Conservation (phyloP, 2,113 vertebrate genomes). For the Opisthocomus hoazin region DNA sequence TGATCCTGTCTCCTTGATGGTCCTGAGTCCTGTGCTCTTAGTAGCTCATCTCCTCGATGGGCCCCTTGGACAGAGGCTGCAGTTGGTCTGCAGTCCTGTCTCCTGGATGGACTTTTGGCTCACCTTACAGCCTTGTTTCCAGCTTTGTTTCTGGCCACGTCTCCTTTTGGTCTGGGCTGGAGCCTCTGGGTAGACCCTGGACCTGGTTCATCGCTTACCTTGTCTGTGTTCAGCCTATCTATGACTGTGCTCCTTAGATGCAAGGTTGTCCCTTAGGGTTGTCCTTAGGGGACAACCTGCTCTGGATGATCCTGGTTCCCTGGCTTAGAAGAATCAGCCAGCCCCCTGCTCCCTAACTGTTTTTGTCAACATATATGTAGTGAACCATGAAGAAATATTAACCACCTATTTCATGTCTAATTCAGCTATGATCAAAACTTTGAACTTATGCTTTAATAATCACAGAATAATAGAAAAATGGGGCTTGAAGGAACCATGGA, state of each 20-base stretch:
- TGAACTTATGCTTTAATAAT: background rate
- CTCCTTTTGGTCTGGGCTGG: background rate
- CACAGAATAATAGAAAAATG: background rate
- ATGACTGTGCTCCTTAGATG: accelerated
- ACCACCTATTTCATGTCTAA: background rate
- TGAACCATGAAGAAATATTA: background rate
- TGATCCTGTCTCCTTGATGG: background rate
- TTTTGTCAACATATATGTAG: background rate
- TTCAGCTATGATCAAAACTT: background rate
- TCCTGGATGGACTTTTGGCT: background rate
- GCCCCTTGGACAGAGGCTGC: background rate
- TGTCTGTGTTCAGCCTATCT: background rate
- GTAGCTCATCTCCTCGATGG: too few relatives aligned
- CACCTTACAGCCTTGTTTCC: background rate
- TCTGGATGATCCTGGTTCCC: background rate
- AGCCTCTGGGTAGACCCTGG: background rate
- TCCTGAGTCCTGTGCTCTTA: background rate
- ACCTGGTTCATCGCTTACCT: background rate
- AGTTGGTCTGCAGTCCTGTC: background rate
- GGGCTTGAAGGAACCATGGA: background rate
- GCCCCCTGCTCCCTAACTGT: background rate
- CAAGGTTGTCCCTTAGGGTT: too few relatives aligned
- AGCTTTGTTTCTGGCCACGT: background rate
- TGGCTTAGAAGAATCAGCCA: background rate
- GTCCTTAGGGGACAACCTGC: background rate